Evolutionary conservation across 37 sponge, comb jelly and placozoan species (phyloP), one percentile per base, ranked within the genome.

Genomic region (Spongia lamella): DNA sequence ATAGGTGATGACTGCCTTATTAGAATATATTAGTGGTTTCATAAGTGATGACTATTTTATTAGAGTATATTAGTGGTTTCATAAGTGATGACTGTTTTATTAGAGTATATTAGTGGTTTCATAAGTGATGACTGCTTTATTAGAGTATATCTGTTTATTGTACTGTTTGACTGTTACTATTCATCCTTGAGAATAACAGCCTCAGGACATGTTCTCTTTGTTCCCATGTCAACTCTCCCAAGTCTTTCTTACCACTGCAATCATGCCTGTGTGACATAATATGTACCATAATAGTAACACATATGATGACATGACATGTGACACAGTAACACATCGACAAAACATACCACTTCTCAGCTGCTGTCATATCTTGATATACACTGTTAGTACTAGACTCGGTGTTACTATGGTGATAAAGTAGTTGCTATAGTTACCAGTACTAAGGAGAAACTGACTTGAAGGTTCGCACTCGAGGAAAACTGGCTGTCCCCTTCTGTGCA

Each of bases 181-280:
- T 93, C 80, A 93, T 93, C 63, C 83, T 81, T 24, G 90, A 76
- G 73, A 93, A 93, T 27, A 93, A 78, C n/a, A 84, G 66, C 3
- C 72, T 59, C 19, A 89, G 76, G 13, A 93, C 92, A 60, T 91
- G 90, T 72, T 97, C 94, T 29, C 85, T 87, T 71, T 97, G 98
- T 62, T 97, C 94, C 98, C 98, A 97, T 3, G 92, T 93, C 64
- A 97, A 58, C 22, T 93, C 98, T 20, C 86, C 61, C 20, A 97
- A 71, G 55, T 93, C 91, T 36, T 81, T 82, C 51, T 36, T 22
- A 0, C 59, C 70, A 27, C 36, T 21, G 20, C 53, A 49, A 15
- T 67, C 74, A 21, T 81, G 72, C 82, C 81, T 86, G n/a, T n/a
- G n/a, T n/a, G n/a, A n/a, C n/a, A n/a, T n/a, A n/a, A n/a, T n/a